phyloP scores from a whole-genome alignment of 2,797 vertebrate species.

The Kryptolebias ocellatus region DNA sequence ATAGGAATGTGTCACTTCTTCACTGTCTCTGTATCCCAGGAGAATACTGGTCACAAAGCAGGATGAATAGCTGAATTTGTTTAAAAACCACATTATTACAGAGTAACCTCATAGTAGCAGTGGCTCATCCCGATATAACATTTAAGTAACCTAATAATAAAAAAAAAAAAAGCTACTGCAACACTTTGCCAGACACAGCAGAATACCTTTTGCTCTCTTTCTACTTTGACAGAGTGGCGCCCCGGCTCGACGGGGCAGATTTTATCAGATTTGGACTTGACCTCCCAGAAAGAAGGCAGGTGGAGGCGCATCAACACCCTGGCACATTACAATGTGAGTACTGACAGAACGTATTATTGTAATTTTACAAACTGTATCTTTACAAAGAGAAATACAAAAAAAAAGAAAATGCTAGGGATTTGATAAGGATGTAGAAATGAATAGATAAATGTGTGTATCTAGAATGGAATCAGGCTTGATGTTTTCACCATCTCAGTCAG shows the following conservation, averaged over 20 bases:
- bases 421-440: slow-evolving; percentile 16
- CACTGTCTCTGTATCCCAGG: slow-evolving; percentile 26
- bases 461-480: slow-evolving; percentile 17
- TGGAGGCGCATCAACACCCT: slow-evolving; percentile 95
- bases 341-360: slow-evolving; percentile 1
- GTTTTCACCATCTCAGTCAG: slow-evolving; percentile 33
- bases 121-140: slow-evolving; percentile 7
- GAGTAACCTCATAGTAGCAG: slow-evolving; percentile 5
- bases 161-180: neutral
- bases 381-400: neutral
- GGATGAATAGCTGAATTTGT: slow-evolving; percentile 12
- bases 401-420: neutral
- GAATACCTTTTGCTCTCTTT: neutral
- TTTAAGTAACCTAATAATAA: neutral
- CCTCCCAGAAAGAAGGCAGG: slow-evolving; percentile 94
- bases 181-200: neutral
- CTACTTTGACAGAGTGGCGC: slow-evolving; percentile 88
- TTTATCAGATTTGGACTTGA: slow-evolving; percentile 95
- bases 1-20: slow-evolving; percentile 27
- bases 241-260: slow-evolving; percentile 97
- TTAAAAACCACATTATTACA: slow-evolving; percentile 32
- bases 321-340: slow-evolving; percentile 96
- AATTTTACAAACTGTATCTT: neutral
- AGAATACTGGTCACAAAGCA: slow-evolving; percentile 3
- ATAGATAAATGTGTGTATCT: slow-evolving; percentile 37